Evolutionary conservation across 2,888 invertebrate species (phyloP).

Genomic region (Serrognathus titanus): DNA sequence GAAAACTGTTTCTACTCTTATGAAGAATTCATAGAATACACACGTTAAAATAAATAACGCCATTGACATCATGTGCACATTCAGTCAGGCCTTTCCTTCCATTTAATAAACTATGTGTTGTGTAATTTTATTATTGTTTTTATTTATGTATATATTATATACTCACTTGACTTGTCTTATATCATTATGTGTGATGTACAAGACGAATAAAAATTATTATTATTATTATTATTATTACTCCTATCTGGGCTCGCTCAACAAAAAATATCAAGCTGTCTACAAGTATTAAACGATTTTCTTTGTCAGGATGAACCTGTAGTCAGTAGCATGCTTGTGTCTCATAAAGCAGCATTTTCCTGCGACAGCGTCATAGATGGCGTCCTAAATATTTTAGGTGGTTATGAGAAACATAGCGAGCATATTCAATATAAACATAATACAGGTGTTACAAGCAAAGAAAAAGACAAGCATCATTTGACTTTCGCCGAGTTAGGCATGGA

Average conservation of each 20-base stretch:
- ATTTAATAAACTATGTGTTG: too few relatives aligned
- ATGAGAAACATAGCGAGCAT: background rate
- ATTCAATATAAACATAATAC: background rate
- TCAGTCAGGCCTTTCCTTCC: too few relatives aligned
- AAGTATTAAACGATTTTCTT: constrained; percentile 66
- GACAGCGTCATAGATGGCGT: background rate
- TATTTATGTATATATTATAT: too few relatives aligned
- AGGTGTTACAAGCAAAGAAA: constrained; percentile 67
- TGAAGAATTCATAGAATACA: too few relatives aligned
- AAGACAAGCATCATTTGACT: constrained; percentile 65
- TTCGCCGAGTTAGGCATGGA: constrained; percentile 94
- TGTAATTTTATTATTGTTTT: too few relatives aligned
- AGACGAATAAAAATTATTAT: too few relatives aligned
- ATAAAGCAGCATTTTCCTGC: constrained; percentile 60
- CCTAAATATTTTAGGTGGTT: constrained; percentile 53
- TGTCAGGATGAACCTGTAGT: constrained; percentile 65
- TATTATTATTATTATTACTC: too few relatives aligned
- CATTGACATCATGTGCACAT: too few relatives aligned
- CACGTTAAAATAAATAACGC: too few relatives aligned
- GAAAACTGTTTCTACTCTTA: too few relatives aligned
- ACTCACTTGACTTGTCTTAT: too few relatives aligned
- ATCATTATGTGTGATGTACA: too few relatives aligned
- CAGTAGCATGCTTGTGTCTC: constrained; percentile 82
- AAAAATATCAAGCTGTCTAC: constrained; percentile 61
- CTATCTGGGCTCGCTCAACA: constrained; percentile 66